Evolutionary conservation across 2,797 vertebrate genomes (phyloP), one percentile per base, ranked within the genome.

Genomic region (Poliocrania exsul): DNA sequence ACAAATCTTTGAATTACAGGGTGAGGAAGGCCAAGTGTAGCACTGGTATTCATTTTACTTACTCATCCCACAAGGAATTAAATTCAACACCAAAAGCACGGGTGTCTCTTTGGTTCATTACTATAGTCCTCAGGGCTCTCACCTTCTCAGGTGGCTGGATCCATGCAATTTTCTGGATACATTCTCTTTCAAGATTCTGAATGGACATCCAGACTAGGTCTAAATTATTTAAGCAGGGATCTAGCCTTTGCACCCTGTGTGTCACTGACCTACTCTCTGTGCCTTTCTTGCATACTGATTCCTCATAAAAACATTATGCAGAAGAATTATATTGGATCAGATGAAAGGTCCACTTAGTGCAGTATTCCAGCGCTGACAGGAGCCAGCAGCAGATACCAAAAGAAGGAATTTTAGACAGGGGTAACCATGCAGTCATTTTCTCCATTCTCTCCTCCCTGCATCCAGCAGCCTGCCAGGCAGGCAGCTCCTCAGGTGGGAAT

Each of bases 151-250:
- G 2, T 13, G 23, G 13, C 21, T 77, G 57, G 8, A 70, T 53
- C 31, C 42, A 18, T 7, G 20, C 1, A 0, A 65, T 33, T 17
- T 92, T 56, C 46, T 62, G 77, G 31, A 35, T 15, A 49, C 0
- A 0, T 54, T 71, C 50, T 60, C 42, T 79, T 53, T 23, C 2
- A 5, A 77, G 37, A 42, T 21, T 82, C n/a, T 0, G 0, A 73
- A 56, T 24, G 37, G 31, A 80, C 29, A 92, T 31, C 44, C 31
- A 77, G 49, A 24, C 29, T 91, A 49, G 2, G 18, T 56, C 20
- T 49, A 77, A 87, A 74, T 60, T 40, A 44, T 58, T 69, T 35
- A 62, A 42, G 20, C 2, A 53, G 29, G 40, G 29, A 73, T 44
- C 16, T 73, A 82, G 37, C 12, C 46, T 57, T 10, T 1, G 24